phyloP scores from a whole-genome alignment of 2,888 invertebrate genomes.

The Trissoscelio sp. region DNA sequence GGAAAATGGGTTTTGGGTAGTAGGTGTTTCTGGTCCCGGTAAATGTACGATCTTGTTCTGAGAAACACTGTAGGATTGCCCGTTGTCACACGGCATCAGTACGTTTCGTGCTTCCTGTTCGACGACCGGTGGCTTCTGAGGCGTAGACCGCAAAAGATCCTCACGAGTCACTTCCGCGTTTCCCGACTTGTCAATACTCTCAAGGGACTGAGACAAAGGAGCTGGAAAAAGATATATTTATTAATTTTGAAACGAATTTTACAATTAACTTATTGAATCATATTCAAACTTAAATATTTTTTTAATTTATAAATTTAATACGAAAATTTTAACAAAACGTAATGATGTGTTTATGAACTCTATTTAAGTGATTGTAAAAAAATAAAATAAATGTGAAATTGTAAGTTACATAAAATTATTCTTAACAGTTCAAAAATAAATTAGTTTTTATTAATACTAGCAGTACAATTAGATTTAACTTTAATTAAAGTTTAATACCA shows the following conservation, averaged over 20 bases:
- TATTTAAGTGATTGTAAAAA: too few species aligned
- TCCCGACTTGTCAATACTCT: constrained; percentile 85
- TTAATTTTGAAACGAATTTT: neutral
- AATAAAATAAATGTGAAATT: too few species aligned
- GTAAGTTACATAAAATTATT: too few species aligned
- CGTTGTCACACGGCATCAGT: constrained; percentile 93
- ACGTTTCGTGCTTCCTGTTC: constrained; percentile 89
- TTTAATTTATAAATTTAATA: too few species aligned
- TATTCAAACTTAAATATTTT: too few species aligned
- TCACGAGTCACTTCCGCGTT: constrained; percentile 80
- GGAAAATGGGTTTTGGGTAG: constrained; percentile 87
- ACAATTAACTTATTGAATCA: too few species aligned
- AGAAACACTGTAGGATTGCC: constrained; percentile 94
- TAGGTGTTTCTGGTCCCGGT: constrained; percentile 86
- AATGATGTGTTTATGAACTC: too few species aligned
- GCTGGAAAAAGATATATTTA: constrained; percentile 74
- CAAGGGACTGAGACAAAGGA: constrained; percentile 88
- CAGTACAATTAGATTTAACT: too few species aligned
- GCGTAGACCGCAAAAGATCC: constrained; percentile 78
- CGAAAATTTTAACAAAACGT: too few species aligned
- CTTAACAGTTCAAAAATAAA: too few species aligned
- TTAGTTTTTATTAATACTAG: too few species aligned
- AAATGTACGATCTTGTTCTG: constrained; percentile 95
- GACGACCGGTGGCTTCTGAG: constrained; percentile 81
- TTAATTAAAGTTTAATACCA: too few species aligned